Base-by-base conservation (phyloP, 2,113 vertebrate species). In the Microtus oregoni region DNA sequence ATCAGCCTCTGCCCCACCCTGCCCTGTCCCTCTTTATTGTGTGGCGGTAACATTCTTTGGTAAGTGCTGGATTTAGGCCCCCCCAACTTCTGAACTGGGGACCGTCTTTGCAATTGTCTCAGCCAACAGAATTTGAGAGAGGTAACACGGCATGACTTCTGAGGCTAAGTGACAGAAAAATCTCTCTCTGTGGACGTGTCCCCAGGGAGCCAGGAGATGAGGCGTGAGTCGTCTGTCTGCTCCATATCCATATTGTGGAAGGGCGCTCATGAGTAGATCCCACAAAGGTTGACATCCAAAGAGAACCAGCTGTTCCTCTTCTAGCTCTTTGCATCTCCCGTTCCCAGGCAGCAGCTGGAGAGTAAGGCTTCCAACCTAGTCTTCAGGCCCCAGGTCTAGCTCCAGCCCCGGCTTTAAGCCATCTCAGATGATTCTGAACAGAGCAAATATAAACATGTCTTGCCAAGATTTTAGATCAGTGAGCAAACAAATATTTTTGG, bases 381-480 rank as follows among this genome's bases (percentile, higher is more conserved):
- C 58, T 58, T 58, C 19, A 20, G 58, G 58, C 0, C 22, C 32
- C 26, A 32, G 32, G 10, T 35, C 41, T 22, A n/a, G 47, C 19
- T n/a, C 47, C 19, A 68, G 82, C 26, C 17, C 41, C 4, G 5
- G 17, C 67, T 77, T 44, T 50, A 35, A 88, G 68, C 61, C 7
- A 14, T 6, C 0, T 1, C 15, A n/a, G 41, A 22, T 20, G 30
- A 35, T 7, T 8, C 28, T 2, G 12, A 41, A 22, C 11, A 65
- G 75, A 78, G 4, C 68, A 77, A 70, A 75, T 35, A 67, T 1
- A 3, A 83, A 77, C 55, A 5, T 75, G 30, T n/a, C 82, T 52
- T 76, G n/a, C 17, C 41, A 63, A 3, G 65, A 22, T 7, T 47
- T 65, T 41, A 86, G 79, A 82, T 85, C 11, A 24, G 20, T 26